Evolutionary conservation across 2,888 invertebrate species (phyloP).

Genomic region (Plutella xylostella): DNA sequence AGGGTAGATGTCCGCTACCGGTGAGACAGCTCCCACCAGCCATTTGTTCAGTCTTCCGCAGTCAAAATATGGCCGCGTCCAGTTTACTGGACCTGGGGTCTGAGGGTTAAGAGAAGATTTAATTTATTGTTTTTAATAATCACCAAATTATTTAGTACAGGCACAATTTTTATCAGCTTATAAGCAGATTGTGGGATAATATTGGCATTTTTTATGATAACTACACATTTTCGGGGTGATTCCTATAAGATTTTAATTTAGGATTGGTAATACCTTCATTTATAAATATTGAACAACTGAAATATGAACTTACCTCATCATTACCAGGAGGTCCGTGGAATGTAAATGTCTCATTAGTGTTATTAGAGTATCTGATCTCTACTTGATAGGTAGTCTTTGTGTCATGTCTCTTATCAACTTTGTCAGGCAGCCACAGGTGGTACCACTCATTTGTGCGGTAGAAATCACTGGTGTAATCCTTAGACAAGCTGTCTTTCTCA

Average conservation of each 20-base stretch:
- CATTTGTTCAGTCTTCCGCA: constrained; percentile 96
- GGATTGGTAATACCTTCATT: too few species aligned
- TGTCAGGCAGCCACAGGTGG: constrained; percentile 90
- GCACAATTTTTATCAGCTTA: too few species aligned
- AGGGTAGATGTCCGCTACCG: constrained; percentile 95
- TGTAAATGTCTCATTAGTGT: constrained; percentile 96
- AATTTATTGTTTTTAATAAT: too few species aligned
- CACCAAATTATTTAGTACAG: too few species aligned
- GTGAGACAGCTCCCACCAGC: constrained; percentile 93
- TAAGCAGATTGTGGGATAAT: too few species aligned
- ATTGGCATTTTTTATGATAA: too few species aligned
- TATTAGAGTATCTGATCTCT: constrained; percentile 94
- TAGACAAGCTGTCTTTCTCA: constrained; percentile 79
- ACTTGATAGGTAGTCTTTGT: constrained; percentile 94
- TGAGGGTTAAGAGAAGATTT: constrained; percentile 16
- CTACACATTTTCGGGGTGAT: too few species aligned
- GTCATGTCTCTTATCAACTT: constrained; percentile 84
- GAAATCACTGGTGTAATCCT: constrained; percentile 91
- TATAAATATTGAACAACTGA: background rate
- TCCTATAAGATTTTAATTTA: too few species aligned
- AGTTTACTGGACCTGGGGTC: constrained; percentile 89
- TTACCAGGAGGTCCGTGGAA: constrained; percentile 94
- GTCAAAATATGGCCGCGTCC: constrained; percentile 96
- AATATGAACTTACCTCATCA: constrained; percentile 74
- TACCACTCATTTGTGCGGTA: constrained; percentile 97